phyloP scores from a whole-genome alignment of 2,797 vertebrate species.

The Chrysocyon brachyurus region DNA sequence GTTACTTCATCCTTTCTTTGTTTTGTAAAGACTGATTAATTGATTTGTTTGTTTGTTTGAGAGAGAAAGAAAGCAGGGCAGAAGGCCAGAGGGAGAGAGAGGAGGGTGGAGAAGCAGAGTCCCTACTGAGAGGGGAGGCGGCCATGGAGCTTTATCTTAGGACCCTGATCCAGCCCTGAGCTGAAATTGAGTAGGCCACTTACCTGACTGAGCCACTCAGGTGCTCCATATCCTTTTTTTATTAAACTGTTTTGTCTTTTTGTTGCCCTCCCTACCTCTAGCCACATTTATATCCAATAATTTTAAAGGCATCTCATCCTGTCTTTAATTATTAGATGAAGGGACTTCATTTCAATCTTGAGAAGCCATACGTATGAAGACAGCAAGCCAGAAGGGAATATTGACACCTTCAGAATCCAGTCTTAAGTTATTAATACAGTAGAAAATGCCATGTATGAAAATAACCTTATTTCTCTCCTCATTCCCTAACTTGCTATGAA shows the following conservation, averaged over 20 bases:
- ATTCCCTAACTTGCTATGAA: background rate
- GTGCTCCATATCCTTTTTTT: background rate
- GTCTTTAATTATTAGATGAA: background rate
- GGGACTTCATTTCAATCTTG: background rate
- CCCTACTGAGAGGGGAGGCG: background rate
- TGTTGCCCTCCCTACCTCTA: background rate
- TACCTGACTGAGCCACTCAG: background rate
- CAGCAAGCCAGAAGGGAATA: background rate
- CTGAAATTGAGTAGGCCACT: background rate
- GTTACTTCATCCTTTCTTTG: background rate
- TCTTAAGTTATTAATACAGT: background rate
- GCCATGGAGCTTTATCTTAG: background rate
- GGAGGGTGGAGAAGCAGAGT: background rate
- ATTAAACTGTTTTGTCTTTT: background rate
- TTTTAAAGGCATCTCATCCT: background rate
- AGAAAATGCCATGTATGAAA: background rate
- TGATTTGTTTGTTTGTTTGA: background rate
- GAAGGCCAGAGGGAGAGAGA: background rate
- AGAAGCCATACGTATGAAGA: background rate
- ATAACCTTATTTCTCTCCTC: background rate
- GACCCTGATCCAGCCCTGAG: background rate
- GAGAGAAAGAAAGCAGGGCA: background rate
- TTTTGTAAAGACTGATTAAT: background rate
- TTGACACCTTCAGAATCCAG: background rate
- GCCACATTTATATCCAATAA: background rate